Evolutionary conservation across 92 coral and sea anemone species (phyloP).

Genomic region (Siderastrea siderea): DNA sequence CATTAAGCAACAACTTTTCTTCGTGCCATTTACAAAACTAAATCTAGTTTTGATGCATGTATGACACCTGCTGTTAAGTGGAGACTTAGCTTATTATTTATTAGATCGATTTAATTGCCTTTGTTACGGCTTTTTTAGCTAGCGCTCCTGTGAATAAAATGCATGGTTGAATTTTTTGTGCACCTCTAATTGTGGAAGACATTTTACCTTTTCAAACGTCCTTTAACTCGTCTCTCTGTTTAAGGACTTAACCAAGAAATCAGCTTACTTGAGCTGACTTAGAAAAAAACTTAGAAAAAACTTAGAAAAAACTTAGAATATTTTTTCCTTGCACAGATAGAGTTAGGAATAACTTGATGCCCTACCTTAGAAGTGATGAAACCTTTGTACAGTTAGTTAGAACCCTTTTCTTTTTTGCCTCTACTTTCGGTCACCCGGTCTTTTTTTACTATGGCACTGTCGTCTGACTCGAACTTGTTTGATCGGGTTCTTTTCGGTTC

Average conservation of each 20-base stretch:
- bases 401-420: too few relatives aligned
- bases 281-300: too few relatives aligned
- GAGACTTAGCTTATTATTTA: neutral
- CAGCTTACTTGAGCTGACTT: too few relatives aligned
- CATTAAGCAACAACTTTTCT: neutral
- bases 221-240: too few relatives aligned
- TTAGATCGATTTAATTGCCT: constrained; percentile 22
- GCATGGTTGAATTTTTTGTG: neutral
- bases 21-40: neutral
- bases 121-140: neutral
- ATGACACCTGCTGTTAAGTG: neutral
- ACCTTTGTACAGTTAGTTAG: too few relatives aligned
- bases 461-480: constrained; percentile 9
- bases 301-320: too few relatives aligned
- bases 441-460: neutral
- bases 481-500: constrained; percentile 9
- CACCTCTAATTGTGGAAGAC: neutral
- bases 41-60: too few relatives aligned
- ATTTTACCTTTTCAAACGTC: too few relatives aligned
- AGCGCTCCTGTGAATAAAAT: neutral
- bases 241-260: too few relatives aligned
- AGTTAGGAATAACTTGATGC: too few relatives aligned
- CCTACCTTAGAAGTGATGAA: too few relatives aligned
- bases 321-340: too few relatives aligned
- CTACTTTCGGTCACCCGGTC: neutral